Conservation (phyloP, 2,113 vertebrate genomes). For the Vombatus ursinus region DNA sequence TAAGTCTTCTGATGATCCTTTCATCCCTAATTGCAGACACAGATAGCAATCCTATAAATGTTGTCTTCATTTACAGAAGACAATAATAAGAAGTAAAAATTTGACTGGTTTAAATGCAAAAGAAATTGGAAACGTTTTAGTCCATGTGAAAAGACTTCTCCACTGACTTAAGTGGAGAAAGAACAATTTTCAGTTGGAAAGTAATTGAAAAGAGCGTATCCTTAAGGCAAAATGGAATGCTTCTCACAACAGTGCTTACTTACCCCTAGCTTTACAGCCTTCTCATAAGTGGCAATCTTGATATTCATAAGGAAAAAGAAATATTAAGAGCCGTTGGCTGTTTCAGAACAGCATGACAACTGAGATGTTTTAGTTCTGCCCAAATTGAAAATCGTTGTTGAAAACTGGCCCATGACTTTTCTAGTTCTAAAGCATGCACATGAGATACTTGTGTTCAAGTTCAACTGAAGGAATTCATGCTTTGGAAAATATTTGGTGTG, state of each 20-base stretch:
- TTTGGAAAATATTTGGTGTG: conserved; percentile 25
- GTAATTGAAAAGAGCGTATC: conserved; percentile 67
- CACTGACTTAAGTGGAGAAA: conserved; percentile 21
- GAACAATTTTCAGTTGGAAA: conserved; percentile 62
- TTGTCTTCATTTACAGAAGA: conserved; percentile 30
- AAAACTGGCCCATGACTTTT: conserved; percentile 67
- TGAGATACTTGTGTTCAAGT: conserved; percentile 66
- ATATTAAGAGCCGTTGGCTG: conserved; percentile 65
- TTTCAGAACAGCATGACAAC: conserved; percentile 58
- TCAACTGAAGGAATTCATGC: conserved; percentile 51
- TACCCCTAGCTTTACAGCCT: conserved; percentile 64
- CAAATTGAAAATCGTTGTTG: conserved; percentile 74
- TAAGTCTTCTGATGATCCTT: background rate
- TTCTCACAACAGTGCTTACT: conserved; percentile 71
- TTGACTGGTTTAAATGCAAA: background rate
- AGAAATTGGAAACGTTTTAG: conserved; percentile 25
- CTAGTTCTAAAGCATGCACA: conserved; percentile 37
- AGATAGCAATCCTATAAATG: background rate
- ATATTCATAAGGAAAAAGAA: conserved; percentile 71
- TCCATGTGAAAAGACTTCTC: conserved; percentile 44
- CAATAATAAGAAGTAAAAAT: conserved; percentile 8
- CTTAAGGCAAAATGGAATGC: conserved; percentile 72
- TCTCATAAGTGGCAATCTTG: conserved; percentile 66
- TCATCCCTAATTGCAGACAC: background rate
- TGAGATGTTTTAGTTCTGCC: conserved; percentile 82